Evolutionary conservation across 2,113 vertebrate species (phyloP).

Genomic region (Beaufortia kweichowensis): DNA sequence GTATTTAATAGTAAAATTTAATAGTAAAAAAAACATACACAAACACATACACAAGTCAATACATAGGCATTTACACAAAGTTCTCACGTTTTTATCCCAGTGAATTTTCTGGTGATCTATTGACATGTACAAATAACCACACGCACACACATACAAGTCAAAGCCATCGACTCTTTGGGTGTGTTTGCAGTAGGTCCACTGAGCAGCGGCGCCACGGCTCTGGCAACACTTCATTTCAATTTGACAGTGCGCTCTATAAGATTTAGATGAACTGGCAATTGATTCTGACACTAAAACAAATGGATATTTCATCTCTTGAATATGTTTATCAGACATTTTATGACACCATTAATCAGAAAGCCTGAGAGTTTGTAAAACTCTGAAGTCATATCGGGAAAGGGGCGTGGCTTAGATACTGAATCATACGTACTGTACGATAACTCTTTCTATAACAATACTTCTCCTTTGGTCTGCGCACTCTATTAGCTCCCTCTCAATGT

Average conservation of each 20-base stretch:
- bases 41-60: neutral
- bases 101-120: conserved; percentile 17
- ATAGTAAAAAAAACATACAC: neutral
- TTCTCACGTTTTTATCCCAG: neutral
- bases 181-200: neutral
- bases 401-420: conserved; percentile 16
- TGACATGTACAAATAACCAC: conserved; percentile 17
- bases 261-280: conserved; percentile 1
- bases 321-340: conserved; percentile 4
- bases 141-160: conserved; percentile 3
- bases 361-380: neutral
- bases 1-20: conserved; percentile 1
- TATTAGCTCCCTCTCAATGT: conserved; percentile 60
- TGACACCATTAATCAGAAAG: conserved; percentile 5
- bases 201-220: neutral
- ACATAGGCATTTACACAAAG: neutral
- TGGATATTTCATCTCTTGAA: conserved; percentile 11
- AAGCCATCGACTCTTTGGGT: neutral
- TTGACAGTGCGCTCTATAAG: neutral
- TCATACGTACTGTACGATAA: conserved; percentile 20
- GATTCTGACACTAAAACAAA: conserved; percentile 7
- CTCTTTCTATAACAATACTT: conserved; percentile 25
- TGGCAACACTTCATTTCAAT: conserved; percentile 8
- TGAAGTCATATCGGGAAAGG: conserved; percentile 1
- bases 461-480: conserved; percentile 49